A percentile compares a stretch with the other conserved stretches of the same genome.
phyloP scores from a whole-genome alignment of 2,888 invertebrate species.

The Stenotaenia linearis region DNA sequence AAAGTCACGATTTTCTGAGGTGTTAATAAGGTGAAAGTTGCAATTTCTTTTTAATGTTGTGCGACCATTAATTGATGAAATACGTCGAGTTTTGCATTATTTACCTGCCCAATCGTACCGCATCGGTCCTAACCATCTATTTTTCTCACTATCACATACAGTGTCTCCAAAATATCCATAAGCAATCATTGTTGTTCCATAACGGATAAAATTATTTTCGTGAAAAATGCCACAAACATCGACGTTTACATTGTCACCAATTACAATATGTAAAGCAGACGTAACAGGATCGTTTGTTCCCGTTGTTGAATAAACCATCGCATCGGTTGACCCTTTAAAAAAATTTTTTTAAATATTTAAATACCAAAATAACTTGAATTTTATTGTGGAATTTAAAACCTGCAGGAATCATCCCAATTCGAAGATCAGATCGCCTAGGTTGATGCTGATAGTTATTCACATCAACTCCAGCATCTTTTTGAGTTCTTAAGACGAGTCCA shows the following conservation, averaged over 20 bases:
- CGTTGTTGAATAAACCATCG: constrained; percentile 69
- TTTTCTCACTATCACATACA: constrained; percentile 68
- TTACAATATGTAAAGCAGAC: constrained; percentile 72
- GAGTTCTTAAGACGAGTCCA: constrained; percentile 60
- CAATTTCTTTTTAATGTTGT: no score
- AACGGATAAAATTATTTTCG: constrained; percentile 56
- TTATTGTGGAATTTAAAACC: constrained; percentile 45
- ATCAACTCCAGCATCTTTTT: constrained; percentile 53
- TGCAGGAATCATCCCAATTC: constrained; percentile 64
- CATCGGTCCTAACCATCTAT: constrained; percentile 79
- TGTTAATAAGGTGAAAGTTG: no score
- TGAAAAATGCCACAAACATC: constrained; percentile 70
- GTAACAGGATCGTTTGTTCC: constrained; percentile 74
- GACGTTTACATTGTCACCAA: constrained; percentile 64
- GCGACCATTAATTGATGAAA: no score
- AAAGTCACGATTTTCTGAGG: no score
- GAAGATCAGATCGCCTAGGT: constrained; percentile 52
- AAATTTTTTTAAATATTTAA: not conserved
- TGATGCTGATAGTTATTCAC: constrained; percentile 53
- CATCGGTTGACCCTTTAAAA: constrained; percentile 58
- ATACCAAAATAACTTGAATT: not conserved
- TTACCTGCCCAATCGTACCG: constrained; percentile 72
- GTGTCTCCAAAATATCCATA: constrained; percentile 83
- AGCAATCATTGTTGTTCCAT: constrained; percentile 70
- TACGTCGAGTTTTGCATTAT: no score